These are phyloP conservation scores for Mandrillus leucophaeus DNA, from an alignment of 2,113 vertebrate species.

Conservation along the genomic window DNA sequence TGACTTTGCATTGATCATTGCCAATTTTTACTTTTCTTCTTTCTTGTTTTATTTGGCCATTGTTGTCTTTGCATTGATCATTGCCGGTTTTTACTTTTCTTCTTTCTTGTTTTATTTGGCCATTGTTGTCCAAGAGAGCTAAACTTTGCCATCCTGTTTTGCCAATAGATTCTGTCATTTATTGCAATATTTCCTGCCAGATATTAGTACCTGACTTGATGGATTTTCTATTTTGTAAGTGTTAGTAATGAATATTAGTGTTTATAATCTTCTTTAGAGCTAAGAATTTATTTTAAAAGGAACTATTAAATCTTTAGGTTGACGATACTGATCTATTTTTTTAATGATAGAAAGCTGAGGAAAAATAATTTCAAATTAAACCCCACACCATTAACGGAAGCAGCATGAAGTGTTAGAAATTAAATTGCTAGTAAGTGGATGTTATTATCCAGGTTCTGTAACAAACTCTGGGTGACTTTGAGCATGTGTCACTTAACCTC, in stretches of 20 bases:
- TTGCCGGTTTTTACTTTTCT: not conserved
- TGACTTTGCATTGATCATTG: not conserved
- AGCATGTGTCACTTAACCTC: not conserved
- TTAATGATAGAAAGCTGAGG: not conserved
- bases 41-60: not conserved
- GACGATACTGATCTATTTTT: not conserved
- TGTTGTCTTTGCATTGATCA: not conserved
- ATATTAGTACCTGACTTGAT: not conserved
- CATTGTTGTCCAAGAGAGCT: not conserved
- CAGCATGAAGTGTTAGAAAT: not conserved
- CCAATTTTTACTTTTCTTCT: not conserved
- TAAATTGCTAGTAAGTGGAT: not conserved
- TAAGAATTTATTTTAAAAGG: conserved; percentile 19
- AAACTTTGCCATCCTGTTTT: not conserved
- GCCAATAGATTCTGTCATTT: not conserved
- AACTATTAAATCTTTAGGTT: not conserved
- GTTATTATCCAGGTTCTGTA: not conserved
- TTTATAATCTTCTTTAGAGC: not conserved
- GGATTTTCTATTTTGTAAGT: not conserved
- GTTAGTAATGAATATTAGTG: not conserved
- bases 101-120: not conserved
- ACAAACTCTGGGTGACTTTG: not conserved
- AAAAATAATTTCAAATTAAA: conserved; percentile 9
- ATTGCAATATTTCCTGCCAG: not conserved
- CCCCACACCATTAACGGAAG: not conserved